These are phyloP conservation scores for Eristalinus sepulchralis DNA, from an alignment of 2,888 invertebrate genomes.

Conservation along the genomic window DNA sequence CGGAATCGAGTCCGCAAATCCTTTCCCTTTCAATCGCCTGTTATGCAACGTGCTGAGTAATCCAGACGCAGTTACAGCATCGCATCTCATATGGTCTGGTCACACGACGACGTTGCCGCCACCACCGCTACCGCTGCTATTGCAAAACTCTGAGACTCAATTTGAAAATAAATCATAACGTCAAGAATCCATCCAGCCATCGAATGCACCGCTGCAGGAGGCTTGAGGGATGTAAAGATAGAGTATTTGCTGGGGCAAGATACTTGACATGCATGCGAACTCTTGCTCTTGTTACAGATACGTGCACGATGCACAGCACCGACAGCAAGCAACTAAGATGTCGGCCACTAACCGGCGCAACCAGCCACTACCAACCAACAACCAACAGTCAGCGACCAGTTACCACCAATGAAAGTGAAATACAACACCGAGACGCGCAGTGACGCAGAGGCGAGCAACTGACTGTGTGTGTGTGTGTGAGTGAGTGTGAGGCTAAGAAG, in stretches of 20 bases:
- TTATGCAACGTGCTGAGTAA: slow-evolving; percentile 49
- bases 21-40: slow-evolving; percentile 55
- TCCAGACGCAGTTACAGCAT: slow-evolving; percentile 42
- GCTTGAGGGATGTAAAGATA: slow-evolving; percentile 34
- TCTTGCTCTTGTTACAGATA: slow-evolving; percentile 68
- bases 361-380: slow-evolving; percentile 8
- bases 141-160: slow-evolving; percentile 50
- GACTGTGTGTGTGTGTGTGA: not conserved
- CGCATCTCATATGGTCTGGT: slow-evolving; percentile 43
- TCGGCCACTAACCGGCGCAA: not conserved
- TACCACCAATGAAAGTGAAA: slow-evolving; percentile 69
- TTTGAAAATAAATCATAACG: slow-evolving; percentile 70
- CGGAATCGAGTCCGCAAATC: slow-evolving; percentile 63
- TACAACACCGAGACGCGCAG: slow-evolving; percentile 56
- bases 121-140: slow-evolving; percentile 20
- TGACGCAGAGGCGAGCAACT: slow-evolving; percentile 16
- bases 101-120: slow-evolving; percentile 22
- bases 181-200: slow-evolving; percentile 45
- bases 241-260: slow-evolving; percentile 53
- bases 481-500: slow-evolving; percentile 35
- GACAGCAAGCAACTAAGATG: not conserved
- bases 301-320: slow-evolving; percentile 37
- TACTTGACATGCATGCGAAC: slow-evolving; percentile 70
- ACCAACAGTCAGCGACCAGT: not conserved
- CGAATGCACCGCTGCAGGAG: not conserved